Evolutionary conservation across 2,888 invertebrate species (phyloP).

Genomic region (Cyclophora albipunctata): DNA sequence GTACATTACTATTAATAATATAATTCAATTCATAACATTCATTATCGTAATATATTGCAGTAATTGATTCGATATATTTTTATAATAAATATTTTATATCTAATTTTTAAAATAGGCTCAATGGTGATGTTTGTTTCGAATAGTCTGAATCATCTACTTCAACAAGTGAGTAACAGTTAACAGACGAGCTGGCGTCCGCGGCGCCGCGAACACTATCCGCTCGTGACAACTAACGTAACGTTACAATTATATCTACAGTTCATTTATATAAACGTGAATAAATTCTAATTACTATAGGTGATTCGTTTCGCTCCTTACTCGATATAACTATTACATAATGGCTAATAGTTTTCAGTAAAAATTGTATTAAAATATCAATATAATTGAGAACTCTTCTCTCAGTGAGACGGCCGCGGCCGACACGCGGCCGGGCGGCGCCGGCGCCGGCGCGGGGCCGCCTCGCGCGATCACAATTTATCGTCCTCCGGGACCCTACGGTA

Average conservation of each 20-base stretch:
- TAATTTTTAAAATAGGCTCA: conserved; percentile 2
- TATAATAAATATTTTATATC: conserved; percentile 1
- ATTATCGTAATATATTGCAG: conserved; percentile 14
- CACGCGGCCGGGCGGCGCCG: conserved; percentile 17
- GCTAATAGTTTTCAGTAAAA: conserved; percentile 55
- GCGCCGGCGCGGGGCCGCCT: conserved; percentile 13
- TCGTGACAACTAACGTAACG: conserved; percentile 25
- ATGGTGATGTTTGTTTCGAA: conserved; percentile 2
- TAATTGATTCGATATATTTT: conserved; percentile 4
- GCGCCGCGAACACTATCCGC: conserved; percentile 34
- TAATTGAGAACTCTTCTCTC: conserved; percentile 65
- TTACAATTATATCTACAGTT: conserved; percentile 37
- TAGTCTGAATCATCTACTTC: not conserved
- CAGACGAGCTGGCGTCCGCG: conserved; percentile 26
- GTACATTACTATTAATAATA: conserved; percentile 23
- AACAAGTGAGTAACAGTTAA: conserved; percentile 26
- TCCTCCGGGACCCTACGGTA: conserved; percentile 50
- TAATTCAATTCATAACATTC: conserved; percentile 47
- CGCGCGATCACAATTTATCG: conserved; percentile 44
- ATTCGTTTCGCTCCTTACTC: conserved; percentile 36
- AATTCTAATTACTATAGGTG: conserved; percentile 42
- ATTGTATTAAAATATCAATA: conserved; percentile 66
- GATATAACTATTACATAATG: conserved; percentile 46
- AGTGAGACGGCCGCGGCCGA: conserved; percentile 5
- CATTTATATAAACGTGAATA: conserved; percentile 40